Evolutionary conservation across 2,888 invertebrate species (phyloP).

Genomic region (Galerucella pusilla): DNA sequence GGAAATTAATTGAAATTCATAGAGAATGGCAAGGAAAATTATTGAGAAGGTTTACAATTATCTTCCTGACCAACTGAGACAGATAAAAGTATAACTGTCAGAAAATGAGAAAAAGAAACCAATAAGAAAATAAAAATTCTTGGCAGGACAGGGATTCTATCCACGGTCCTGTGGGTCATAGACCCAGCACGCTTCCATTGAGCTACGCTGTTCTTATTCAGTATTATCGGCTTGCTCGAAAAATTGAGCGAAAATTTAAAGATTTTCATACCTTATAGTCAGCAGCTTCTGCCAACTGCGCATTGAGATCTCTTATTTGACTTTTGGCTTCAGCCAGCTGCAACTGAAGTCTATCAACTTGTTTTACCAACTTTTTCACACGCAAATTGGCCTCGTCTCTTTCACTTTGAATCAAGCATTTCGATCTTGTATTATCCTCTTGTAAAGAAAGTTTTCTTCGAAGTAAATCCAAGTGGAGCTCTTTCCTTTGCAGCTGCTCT

Average conservation of each 20-base stretch:
- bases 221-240: neutral
- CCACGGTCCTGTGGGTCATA: no score
- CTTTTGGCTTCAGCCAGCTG: constrained; percentile 86
- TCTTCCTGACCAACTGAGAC: no score
- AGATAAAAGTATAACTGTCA: no score
- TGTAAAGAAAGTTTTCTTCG: constrained; percentile 87
- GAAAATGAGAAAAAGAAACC: no score
- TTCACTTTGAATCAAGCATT: constrained; percentile 73
- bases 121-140: no score
- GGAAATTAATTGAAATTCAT: no score
- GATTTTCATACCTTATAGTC: constrained; percentile 80
- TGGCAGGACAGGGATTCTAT: no score
- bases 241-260: neutral
- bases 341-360: constrained; percentile 82
- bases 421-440: constrained; percentile 77
- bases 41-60: no score
- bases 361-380: constrained; percentile 83
- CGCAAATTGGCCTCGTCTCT: constrained; percentile 76
- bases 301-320: constrained; percentile 85
- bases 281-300: constrained; percentile 85
- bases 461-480: constrained; percentile 89
- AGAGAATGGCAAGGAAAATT: no score
- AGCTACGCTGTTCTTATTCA: no score
- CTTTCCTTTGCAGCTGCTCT: constrained; percentile 91
- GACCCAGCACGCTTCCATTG: no score